A percentile compares a stretch with the other conserved stretches of the same genome.
phyloP scores from a whole-genome alignment of 1,140 invertebrate genomes.

The Tenebrio molitor region DNA sequence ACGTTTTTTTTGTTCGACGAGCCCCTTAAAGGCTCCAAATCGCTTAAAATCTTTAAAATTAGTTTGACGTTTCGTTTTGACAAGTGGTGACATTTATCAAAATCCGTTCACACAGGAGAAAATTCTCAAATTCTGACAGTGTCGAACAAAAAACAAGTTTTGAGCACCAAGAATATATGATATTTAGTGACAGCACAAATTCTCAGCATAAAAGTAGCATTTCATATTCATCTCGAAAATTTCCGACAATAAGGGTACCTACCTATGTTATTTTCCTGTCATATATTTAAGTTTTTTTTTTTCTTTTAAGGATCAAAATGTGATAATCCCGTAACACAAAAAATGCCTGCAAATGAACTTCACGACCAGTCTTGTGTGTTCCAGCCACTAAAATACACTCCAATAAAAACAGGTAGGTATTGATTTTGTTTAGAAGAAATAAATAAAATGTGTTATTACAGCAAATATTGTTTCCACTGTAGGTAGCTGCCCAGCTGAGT shows the following conservation, averaged over 20 bases:
- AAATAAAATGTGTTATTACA: neutral
- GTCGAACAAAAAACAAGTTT: too few species aligned
- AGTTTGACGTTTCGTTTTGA: too few species aligned
- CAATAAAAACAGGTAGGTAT: slow-evolving; percentile 1
- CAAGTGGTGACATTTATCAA: too few species aligned
- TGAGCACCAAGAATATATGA: too few species aligned
- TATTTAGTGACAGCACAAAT: neutral
- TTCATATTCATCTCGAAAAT: slow-evolving; percentile 46
- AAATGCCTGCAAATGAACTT: slow-evolving; percentile 8
- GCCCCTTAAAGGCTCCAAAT: too few species aligned
- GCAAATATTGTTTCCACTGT: slow-evolving; percentile 7
- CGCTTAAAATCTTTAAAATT: too few species aligned
- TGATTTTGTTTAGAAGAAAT: neutral
- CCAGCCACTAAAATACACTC: neutral
- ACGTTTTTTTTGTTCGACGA: too few species aligned
- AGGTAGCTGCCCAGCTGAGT: neutral
- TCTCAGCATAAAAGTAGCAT: slow-evolving; percentile 44
- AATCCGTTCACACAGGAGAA: too few species aligned
- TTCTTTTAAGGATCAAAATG: neutral
- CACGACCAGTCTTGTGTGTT: neutral
- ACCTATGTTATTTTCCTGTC: neutral
- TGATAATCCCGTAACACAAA: neutral
- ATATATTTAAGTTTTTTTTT: too few species aligned
- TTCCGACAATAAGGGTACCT: slow-evolving; percentile 36
- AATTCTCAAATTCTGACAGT: too few species aligned